Conservation (phyloP, 2,888 invertebrate genomes). For the Hydraecia micacea region DNA sequence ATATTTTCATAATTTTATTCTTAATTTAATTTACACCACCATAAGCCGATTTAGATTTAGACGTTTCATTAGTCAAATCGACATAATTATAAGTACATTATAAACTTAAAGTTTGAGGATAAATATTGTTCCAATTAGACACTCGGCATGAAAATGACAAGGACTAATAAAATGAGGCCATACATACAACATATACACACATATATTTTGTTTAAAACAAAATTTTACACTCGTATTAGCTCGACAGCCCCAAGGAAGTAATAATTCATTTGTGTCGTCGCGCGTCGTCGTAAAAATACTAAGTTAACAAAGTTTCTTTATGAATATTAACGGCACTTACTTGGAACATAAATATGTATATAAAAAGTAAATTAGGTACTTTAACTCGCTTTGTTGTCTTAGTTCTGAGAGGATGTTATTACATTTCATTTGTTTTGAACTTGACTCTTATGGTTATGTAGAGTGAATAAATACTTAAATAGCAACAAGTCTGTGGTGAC, state of each 20-base stretch:
- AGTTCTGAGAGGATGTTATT: slow-evolving; percentile 32
- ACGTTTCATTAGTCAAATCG: neutral
- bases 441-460: slow-evolving; percentile 8
- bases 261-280: slow-evolving; percentile 68
- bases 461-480: neutral
- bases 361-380: slow-evolving; percentile 66
- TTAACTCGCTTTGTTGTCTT: slow-evolving; percentile 52
- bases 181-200: neutral
- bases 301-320: slow-evolving; percentile 67
- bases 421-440: slow-evolving; percentile 40
- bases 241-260: slow-evolving; percentile 62
- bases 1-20: neutral
- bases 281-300: slow-evolving; percentile 68
- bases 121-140: neutral
- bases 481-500: neutral
- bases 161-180: neutral
- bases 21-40: neutral
- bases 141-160: neutral
- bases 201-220: slow-evolving; percentile 38
- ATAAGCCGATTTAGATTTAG: no score
- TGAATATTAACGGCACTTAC: slow-evolving; percentile 71
- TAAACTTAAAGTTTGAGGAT: neutral
- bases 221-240: slow-evolving; percentile 51
- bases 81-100: neutral
- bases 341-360: slow-evolving; percentile 67